phyloP scores from a whole-genome alignment of 37 sponge, comb jelly and placozoan species.

The Amphimedon queenslandica region DNA sequence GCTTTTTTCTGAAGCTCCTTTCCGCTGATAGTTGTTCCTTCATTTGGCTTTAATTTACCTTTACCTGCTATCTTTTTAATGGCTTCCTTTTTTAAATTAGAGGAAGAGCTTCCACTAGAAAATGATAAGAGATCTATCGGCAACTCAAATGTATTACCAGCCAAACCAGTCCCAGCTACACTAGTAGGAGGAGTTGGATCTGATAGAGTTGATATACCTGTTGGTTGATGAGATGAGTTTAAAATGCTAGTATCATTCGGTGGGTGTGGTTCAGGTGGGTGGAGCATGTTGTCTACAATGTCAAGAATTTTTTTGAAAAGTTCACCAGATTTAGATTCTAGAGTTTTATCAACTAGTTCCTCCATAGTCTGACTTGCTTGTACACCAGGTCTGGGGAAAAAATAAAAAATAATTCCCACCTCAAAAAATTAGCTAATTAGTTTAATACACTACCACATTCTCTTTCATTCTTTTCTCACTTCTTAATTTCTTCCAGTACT shows the following conservation, averaged over 20 bases:
- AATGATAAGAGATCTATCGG: not conserved
- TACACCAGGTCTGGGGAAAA: constrained; percentile 22
- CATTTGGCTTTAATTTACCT: no score
- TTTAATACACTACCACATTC: not conserved
- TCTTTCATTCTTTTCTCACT: no score
- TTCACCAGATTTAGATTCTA: constrained; percentile 40
- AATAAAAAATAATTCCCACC: not conserved
- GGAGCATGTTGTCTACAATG: constrained; percentile 10
- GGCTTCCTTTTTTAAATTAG: not conserved
- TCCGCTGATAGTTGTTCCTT: not conserved
- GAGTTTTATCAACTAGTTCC: constrained; percentile 25
- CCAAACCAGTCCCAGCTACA: not conserved
- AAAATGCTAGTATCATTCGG: not conserved
- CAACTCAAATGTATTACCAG: not conserved
- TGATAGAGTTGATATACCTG: not conserved
- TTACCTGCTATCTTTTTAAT: not conserved
- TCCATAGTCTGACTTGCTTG: constrained; percentile 32
- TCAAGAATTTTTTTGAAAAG: constrained; percentile 45
- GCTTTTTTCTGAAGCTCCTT: not conserved
- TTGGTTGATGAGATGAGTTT: not conserved
- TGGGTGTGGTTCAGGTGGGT: not conserved
- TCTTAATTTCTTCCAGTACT: constrained; percentile 38
- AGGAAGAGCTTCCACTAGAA: not conserved
- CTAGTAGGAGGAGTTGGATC: not conserved
- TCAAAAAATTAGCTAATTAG: not conserved